phyloP scores from a whole-genome alignment of 2,113 vertebrate genomes.

The Platycercus adscitus region DNA sequence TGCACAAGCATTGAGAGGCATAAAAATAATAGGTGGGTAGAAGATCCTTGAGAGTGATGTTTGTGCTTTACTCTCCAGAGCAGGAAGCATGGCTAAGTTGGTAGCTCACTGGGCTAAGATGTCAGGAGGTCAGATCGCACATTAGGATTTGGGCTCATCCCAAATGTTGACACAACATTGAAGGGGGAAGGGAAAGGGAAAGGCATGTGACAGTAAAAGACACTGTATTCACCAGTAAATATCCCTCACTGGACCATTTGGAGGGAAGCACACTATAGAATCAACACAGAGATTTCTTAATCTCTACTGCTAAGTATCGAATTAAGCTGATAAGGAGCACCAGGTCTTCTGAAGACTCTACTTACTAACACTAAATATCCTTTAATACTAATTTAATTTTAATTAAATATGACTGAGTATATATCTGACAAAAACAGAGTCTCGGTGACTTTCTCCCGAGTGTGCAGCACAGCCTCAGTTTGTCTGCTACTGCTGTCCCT shows the following conservation, averaged over 20 bases:
- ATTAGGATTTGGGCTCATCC: slow-evolving; percentile 29
- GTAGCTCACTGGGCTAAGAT: not conserved
- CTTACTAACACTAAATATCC: not conserved
- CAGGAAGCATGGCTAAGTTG: slow-evolving; percentile 21
- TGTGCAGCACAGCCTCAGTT: not conserved
- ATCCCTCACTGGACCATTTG: not conserved
- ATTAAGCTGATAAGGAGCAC: not conserved
- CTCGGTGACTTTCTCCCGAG: not conserved
- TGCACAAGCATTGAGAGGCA: not conserved
- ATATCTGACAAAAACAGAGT: not conserved
- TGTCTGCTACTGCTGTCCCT: not conserved
- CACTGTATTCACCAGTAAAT: not conserved
- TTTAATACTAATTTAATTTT: not conserved
- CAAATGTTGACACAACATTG: slow-evolving; percentile 18
- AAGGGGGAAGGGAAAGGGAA: slow-evolving; percentile 24
- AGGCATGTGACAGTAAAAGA: not conserved
- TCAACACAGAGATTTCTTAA: not conserved
- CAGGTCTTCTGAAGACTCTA: not conserved
- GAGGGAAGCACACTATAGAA: not conserved
- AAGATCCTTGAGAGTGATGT: not conserved
- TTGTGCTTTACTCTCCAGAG: not conserved
- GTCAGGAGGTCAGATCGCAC: slow-evolving; percentile 41
- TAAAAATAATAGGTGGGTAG: not conserved
- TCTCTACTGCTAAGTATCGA: not conserved
- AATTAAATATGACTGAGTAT: not conserved